These are phyloP conservation scores for Tragelaphus oryx DNA, from an alignment of 2,797 vertebrate species.

Conservation along the genomic window DNA sequence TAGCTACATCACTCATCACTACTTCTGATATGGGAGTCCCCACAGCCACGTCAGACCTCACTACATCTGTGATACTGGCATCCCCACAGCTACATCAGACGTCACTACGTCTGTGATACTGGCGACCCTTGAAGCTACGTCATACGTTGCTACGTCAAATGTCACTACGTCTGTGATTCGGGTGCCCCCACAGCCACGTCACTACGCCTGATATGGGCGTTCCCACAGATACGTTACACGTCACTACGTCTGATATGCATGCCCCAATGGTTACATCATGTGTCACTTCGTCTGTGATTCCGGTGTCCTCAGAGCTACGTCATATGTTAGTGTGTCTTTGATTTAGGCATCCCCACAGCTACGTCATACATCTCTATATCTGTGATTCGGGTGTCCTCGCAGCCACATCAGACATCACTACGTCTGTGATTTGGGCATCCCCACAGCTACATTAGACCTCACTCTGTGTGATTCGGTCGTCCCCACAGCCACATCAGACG, in stretches of 20 bases:
- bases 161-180: neutral
- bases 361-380: neutral
- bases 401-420: neutral
- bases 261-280: neutral
- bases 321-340: neutral
- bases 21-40: neutral
- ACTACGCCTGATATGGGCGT: neutral
- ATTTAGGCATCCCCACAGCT: neutral
- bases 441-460: too few species aligned
- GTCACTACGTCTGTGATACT: neutral
- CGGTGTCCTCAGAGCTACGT: neutral
- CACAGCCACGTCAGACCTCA: neutral
- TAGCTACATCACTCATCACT: neutral
- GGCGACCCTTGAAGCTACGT: neutral
- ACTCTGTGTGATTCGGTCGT: too few species aligned
- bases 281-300: neutral
- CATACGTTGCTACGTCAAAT: neutral
- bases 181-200: neutral
- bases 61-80: too few species aligned
- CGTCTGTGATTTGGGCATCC: neutral
- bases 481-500: too few species aligned
- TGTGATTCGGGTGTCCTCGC: too few species aligned
- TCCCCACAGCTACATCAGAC: neutral
- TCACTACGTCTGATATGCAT: neutral
- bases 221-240: neutral